A percentile compares a stretch with the other conserved stretches of the same genome.
Conservation (phyloP, 1,140 invertebrate species). For the Triops longicaudatus region DNA sequence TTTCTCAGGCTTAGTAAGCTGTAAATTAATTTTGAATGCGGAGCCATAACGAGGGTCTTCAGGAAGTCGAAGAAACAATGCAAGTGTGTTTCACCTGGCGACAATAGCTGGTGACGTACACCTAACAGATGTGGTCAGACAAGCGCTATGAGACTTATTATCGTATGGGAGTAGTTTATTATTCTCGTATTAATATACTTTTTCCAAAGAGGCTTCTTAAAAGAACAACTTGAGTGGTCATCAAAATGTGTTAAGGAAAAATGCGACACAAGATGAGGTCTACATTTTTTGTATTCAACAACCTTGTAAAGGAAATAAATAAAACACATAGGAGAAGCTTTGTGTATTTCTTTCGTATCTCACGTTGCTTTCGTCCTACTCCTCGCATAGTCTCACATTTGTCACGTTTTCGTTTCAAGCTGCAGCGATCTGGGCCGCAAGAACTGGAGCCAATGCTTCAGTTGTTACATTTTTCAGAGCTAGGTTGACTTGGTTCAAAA, state of each 20-base stretch:
- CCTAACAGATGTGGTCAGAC: background rate
- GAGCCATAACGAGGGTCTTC: background rate
- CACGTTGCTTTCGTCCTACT: background rate
- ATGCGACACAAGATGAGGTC: no score
- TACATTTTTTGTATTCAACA: no score
- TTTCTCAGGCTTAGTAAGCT: background rate
- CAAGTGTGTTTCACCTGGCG: background rate
- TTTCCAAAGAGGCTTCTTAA: no score
- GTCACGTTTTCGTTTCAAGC: background rate
- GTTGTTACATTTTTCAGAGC: background rate
- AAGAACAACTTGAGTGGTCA: no score
- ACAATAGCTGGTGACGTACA: background rate
- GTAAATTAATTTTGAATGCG: background rate
- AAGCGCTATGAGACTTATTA: no score
- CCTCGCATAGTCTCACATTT: background rate
- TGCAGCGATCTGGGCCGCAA: background rate
- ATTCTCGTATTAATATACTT: no score
- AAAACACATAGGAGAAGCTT: no score
- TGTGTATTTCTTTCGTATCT: no score
- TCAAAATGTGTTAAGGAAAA: no score
- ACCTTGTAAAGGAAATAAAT: no score
- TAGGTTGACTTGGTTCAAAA: background rate
- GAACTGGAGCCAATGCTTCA: background rate
- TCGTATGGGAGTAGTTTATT: no score
- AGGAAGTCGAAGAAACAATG: background rate